These are phyloP conservation scores for Callinectes sapidus DNA, from an alignment of 2,888 invertebrate species.

Conservation along the genomic window DNA sequence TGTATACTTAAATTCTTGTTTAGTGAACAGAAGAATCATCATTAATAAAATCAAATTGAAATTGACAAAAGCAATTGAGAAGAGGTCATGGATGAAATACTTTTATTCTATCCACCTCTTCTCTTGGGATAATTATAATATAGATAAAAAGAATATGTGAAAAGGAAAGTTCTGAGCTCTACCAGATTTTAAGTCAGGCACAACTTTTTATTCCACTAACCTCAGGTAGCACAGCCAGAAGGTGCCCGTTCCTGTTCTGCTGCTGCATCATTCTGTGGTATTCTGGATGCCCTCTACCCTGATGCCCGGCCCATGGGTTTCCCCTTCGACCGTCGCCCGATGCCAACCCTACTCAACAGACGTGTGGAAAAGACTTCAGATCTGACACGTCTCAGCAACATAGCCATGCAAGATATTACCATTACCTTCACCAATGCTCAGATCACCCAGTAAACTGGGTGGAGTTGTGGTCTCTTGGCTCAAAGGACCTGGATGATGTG, in stretches of 20 bases:
- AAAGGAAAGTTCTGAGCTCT: too few species aligned
- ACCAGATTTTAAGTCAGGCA: too few species aligned
- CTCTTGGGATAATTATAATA: too few species aligned
- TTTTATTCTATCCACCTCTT: too few species aligned
- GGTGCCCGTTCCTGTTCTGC: conserved; percentile 43
- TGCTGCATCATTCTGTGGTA: conserved; percentile 83
- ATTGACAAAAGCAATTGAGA: too few species aligned
- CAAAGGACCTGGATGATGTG: not conserved
- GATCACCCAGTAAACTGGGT: not conserved
- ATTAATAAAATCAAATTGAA: too few species aligned
- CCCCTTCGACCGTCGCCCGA: conserved; percentile 83
- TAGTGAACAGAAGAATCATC: too few species aligned
- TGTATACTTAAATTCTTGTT: too few species aligned
- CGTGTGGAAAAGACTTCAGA: conserved; percentile 26
- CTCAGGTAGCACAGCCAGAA: conserved; percentile 51
- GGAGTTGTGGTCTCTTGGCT: not conserved
- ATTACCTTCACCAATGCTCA: conserved; percentile 51
- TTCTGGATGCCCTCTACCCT: conserved; percentile 86
- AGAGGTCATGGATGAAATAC: too few species aligned
- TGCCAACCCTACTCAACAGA: not conserved
- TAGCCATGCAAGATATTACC: conserved; percentile 50
- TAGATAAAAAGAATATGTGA: too few species aligned
- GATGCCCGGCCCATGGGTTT: conserved; percentile 89
- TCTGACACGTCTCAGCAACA: conserved; percentile 51
- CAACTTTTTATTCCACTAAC: not conserved